These are phyloP conservation scores for Trinectes maculatus DNA, from an alignment of 2,113 vertebrate species.

Conservation along the genomic window DNA sequence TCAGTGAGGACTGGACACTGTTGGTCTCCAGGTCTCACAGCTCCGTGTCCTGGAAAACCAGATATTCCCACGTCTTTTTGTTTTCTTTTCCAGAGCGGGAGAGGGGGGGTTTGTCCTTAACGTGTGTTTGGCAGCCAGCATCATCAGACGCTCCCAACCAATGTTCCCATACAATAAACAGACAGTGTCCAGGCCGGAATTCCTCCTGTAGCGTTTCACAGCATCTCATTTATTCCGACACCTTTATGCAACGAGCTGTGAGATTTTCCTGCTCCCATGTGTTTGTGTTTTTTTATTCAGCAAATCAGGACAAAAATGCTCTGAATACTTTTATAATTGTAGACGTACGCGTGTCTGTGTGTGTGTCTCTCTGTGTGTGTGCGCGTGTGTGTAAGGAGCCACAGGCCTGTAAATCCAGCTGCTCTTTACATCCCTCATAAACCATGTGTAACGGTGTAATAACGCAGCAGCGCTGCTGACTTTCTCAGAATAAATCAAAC, in stretches of 20 bases:
- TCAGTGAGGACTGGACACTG: no score
- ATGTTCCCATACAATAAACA: slow-evolving; percentile 30
- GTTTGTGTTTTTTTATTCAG: neutral
- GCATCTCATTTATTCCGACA: slow-evolving; percentile 31
- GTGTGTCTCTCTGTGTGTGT: no score
- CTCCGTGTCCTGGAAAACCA: neutral
- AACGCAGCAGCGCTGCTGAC: neutral
- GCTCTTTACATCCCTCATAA: neutral
- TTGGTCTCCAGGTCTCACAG: no score
- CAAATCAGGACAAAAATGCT: neutral
- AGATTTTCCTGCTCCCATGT: no score
- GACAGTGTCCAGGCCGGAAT: neutral
- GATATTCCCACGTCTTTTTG: no score
- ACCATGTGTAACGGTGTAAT: neutral
- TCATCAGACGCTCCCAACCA: slow-evolving; percentile 15
- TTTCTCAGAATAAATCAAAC: neutral
- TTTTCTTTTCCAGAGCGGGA: neutral
- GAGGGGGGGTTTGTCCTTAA: neutral
- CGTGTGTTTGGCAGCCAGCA: slow-evolving; percentile 12
- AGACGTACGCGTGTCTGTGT: no score
- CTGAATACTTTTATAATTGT: neutral
- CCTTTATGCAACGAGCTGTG: slow-evolving; percentile 11
- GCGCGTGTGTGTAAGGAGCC: neutral
- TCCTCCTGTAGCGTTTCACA: neutral
- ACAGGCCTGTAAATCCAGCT: neutral